phyloP scores from a whole-genome alignment of 2,888 invertebrate genomes.

The Pseudanteris insignis region DNA sequence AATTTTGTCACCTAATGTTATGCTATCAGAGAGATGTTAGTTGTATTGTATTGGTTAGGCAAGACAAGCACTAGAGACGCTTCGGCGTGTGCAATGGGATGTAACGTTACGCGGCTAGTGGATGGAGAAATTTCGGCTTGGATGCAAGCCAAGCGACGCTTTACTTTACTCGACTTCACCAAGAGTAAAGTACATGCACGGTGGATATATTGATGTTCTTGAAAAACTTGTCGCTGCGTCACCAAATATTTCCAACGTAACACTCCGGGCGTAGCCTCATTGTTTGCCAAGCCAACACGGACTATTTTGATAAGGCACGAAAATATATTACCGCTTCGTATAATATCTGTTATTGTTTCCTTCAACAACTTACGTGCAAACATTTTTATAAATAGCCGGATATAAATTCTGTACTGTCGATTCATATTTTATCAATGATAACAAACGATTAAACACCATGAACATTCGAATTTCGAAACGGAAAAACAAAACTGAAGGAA shows the following conservation, averaged over 20 bases:
- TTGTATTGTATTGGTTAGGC: constrained; percentile 54
- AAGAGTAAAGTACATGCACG: constrained; percentile 50
- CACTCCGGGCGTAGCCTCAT: constrained; percentile 48
- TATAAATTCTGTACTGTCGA: constrained; percentile 11
- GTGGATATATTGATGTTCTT: constrained; percentile 58
- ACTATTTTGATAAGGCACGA: constrained; percentile 31
- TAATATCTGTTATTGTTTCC: constrained; percentile 23
- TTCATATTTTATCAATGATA: too few species aligned
- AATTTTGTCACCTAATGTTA: constrained; percentile 46
- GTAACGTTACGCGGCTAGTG: constrained; percentile 47
- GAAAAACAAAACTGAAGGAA: too few species aligned
- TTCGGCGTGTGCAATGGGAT: constrained; percentile 50
- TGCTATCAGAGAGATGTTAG: constrained; percentile 53
- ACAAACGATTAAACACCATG: too few species aligned
- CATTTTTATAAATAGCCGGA: constrained; percentile 8
- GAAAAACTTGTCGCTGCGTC: constrained; percentile 60
- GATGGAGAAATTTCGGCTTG: constrained; percentile 55
- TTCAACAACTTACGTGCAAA: constrained; percentile 1
- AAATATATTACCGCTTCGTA: constrained; percentile 16
- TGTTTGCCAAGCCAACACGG: constrained; percentile 15
- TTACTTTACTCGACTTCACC: constrained; percentile 58
- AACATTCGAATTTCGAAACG: too few species aligned
- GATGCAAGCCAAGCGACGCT: constrained; percentile 60
- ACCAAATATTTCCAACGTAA: constrained; percentile 48
- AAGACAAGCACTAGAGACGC: constrained; percentile 53